phyloP scores from a whole-genome alignment of 2,797 vertebrate genomes.

The Clarias pachynema region DNA sequence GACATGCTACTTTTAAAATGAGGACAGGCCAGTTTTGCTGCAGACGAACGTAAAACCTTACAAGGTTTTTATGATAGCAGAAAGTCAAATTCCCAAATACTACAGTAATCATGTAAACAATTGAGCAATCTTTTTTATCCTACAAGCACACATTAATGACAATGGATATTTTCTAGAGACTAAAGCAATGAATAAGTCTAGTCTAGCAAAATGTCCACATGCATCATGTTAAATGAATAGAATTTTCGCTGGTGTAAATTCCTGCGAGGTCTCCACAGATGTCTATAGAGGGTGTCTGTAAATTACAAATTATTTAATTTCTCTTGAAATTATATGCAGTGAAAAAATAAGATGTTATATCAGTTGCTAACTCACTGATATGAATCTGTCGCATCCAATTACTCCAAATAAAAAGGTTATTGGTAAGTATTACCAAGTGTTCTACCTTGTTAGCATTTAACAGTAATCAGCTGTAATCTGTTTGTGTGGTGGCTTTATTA shows the following conservation, averaged over 20 bases:
- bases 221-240: constrained; percentile 22
- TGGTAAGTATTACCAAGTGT: constrained; percentile 39
- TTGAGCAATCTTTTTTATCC: background rate
- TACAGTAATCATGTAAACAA: background rate
- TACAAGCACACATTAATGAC: background rate
- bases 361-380: constrained; percentile 13
- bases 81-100: background rate
- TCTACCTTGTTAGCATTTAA: constrained; percentile 49
- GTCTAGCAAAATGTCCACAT: background rate
- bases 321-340: constrained; percentile 17
- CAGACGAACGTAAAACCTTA: background rate
- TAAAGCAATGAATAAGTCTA: background rate
- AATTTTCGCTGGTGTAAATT: constrained; percentile 17
- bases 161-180: background rate
- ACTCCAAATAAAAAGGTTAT: constrained; percentile 35
- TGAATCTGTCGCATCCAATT: constrained; percentile 44
- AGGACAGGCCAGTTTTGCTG: background rate
- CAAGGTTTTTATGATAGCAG: background rate
- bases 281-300: constrained; percentile 11
- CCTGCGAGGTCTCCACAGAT: background rate
- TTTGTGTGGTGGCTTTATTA: constrained; percentile 49
- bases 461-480: constrained; percentile 39
- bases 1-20: background rate
- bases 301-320: constrained; percentile 41
- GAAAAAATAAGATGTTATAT: constrained; percentile 17